A percentile compares a stretch with the other conserved stretches of the same genome.
These are phyloP conservation scores for Xyrichtys novacula DNA, from an alignment of 2,797 vertebrate genomes.

Conservation along the genomic window DNA sequence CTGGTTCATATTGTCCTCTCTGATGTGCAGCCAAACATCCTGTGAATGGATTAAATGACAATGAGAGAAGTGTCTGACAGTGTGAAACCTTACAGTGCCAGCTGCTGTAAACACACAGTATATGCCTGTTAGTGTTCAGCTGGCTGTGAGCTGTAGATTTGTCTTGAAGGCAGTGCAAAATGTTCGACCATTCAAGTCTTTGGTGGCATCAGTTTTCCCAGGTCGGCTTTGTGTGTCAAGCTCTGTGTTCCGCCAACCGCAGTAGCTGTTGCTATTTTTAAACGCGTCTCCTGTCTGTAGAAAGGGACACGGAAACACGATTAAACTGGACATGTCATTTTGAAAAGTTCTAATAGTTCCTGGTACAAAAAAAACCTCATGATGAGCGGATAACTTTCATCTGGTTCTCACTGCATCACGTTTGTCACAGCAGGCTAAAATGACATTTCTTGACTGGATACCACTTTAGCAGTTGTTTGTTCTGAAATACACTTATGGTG, in stretches of 20 bases:
- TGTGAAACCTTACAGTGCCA: not conserved
- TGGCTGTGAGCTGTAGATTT: not conserved
- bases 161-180: not conserved
- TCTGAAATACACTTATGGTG: too few relatives aligned
- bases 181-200: not conserved
- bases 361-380: not conserved
- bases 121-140: not conserved
- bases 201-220: conserved; percentile 1
- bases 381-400: not conserved
- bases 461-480: too few relatives aligned
- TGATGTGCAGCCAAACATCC: conserved; percentile 30
- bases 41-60: conserved; percentile 3
- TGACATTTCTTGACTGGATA: too few relatives aligned
- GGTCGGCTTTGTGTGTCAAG: conserved; percentile 17
- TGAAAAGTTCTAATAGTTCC: not conserved
- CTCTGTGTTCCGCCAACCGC: conserved; percentile 7
- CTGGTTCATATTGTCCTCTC: conserved; percentile 2
- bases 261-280: conserved; percentile 47
- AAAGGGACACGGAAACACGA: not conserved
- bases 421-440: too few relatives aligned
- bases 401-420: too few relatives aligned
- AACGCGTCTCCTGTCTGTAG: not conserved
- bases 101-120: not conserved
- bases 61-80: not conserved
- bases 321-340: not conserved